Percentiles rank a stretch among this genome's conserved stretches.
Conservation (phyloP, 2,797 vertebrate genomes). For the Antennarius maculatus region DNA sequence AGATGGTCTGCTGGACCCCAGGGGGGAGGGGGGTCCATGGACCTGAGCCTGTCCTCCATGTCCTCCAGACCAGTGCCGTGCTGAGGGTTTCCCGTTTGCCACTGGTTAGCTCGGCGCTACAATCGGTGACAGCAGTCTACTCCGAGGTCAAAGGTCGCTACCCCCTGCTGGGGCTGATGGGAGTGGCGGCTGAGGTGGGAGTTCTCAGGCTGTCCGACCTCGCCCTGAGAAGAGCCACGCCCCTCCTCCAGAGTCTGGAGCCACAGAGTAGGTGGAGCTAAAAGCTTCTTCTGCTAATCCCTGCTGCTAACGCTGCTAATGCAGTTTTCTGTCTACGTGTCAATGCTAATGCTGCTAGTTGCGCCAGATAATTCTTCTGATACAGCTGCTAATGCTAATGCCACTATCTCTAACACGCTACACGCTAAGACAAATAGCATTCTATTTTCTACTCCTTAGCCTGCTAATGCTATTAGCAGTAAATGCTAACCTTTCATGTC, state of each 20-base stretch:
- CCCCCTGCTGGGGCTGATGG: constrained; percentile 72
- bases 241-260: constrained; percentile 64
- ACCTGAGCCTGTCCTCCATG: not conserved
- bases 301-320: not conserved
- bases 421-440: not conserved
- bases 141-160: constrained; percentile 65
- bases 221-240: constrained; percentile 58
- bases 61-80: constrained; percentile 64
- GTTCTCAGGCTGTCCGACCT: constrained; percentile 55
- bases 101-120: constrained; percentile 65
- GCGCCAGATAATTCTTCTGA: not conserved
- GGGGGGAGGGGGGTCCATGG: not conserved
- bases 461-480: not conserved
- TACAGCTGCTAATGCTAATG: too few relatives aligned
- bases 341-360: not conserved
- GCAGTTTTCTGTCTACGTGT: not conserved
- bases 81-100: constrained; percentile 66
- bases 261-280: constrained; percentile 55
- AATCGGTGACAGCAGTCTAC: constrained; percentile 58
- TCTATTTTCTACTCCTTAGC: not conserved
- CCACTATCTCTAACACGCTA: too few relatives aligned
- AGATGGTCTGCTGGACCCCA: not conserved
- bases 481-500: too few relatives aligned
- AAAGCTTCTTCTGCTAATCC: not conserved
- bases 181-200: constrained; percentile 63